Conservation (phyloP, 2,113 vertebrate genomes). For the Hemicordylus capensis region DNA sequence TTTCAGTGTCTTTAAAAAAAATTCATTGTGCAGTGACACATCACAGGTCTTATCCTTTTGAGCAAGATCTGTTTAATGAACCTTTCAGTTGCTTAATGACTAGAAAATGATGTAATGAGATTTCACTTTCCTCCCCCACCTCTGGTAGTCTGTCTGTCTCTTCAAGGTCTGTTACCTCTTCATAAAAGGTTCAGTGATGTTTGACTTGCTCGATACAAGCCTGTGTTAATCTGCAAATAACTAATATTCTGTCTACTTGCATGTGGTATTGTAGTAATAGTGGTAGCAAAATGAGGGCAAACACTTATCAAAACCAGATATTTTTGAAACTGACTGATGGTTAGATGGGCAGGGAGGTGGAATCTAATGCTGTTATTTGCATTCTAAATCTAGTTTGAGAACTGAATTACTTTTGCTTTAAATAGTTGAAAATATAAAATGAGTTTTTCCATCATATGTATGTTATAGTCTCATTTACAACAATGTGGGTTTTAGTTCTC, state of each 20-base stretch:
- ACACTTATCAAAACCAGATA: not conserved
- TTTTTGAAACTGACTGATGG: not conserved
- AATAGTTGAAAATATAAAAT: not conserved
- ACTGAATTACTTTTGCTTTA: not conserved
- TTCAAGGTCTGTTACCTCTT: not conserved
- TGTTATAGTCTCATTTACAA: not conserved
- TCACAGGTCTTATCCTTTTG: not conserved
- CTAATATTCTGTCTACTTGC: not conserved
- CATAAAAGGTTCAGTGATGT: slow-evolving; percentile 1
- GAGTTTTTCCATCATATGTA: not conserved
- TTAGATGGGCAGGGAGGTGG: not conserved
- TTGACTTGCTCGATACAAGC: not conserved
- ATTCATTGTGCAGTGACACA: not conserved
- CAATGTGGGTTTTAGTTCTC: not conserved
- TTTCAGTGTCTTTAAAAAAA: slow-evolving; percentile 14
- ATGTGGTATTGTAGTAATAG: not conserved
- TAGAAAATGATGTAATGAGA: not conserved
- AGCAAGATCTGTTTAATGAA: not conserved
- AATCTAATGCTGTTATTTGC: no score
- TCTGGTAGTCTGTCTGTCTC: not conserved
- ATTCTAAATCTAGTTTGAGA: not conserved
- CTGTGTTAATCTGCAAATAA: not conserved
- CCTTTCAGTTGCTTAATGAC: slow-evolving; percentile 26
- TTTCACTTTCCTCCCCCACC: not conserved
- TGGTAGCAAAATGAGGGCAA: not conserved